Evolutionary conservation across 2,797 vertebrate species (phyloP).

Genomic region (Urocyon cinereoargenteus): DNA sequence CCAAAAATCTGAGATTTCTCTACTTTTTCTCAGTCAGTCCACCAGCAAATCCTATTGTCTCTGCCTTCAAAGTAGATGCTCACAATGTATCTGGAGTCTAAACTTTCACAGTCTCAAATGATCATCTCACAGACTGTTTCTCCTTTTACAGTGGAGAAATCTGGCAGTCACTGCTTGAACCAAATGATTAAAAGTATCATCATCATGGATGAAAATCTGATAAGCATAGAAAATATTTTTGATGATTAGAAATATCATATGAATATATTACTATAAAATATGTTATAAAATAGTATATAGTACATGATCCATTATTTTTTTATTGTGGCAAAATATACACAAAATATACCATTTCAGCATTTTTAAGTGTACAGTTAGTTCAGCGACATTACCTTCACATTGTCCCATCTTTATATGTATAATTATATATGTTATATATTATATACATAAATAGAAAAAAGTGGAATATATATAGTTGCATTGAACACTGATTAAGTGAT

Average conservation of each 20-base stretch:
- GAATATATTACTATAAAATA: background rate
- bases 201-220: background rate
- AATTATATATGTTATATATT: background rate
- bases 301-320: background rate
- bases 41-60: background rate
- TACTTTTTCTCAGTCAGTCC: background rate
- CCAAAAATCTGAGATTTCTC: background rate
- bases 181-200: background rate
- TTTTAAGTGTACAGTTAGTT: background rate
- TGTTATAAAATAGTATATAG: background rate
- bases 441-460: background rate
- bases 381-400: background rate
- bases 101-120: background rate
- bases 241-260: background rate
- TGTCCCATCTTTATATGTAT: background rate
- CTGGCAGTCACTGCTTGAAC: background rate
- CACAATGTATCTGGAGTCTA: background rate
- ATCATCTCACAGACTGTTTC: background rate
- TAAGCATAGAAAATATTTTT: constrained; percentile 6
- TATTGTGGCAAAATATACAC: background rate
- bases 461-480: background rate
- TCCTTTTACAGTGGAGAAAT: constrained; percentile 1
- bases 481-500: background rate
- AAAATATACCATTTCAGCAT: background rate
- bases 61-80: background rate